Evolutionary conservation across 2,797 vertebrate species (phyloP).

Genomic region (Sebastes oblongus): DNA sequence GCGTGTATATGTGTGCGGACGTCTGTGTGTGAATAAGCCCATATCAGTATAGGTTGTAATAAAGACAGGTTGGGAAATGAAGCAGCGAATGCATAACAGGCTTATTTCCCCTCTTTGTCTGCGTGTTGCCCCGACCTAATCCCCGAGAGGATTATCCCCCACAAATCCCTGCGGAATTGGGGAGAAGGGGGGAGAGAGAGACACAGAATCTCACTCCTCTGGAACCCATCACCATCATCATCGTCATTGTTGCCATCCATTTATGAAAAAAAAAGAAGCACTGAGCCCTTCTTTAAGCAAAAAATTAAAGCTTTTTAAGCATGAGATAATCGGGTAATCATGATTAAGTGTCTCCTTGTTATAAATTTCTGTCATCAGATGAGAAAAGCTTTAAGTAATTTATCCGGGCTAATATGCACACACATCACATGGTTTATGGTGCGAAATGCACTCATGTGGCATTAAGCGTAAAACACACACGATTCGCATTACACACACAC

Average conservation of each 20-base stretch:
- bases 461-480: conserved; percentile 76
- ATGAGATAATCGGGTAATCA: conserved; percentile 76
- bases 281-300: conserved; percentile 57
- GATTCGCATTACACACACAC: conserved; percentile 60
- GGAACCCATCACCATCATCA: conserved; percentile 70
- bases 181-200: conserved; percentile 64
- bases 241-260: conserved; percentile 66
- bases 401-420: conserved; percentile 74
- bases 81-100: conserved; percentile 84
- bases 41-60: conserved; percentile 83
- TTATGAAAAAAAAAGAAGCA: conserved; percentile 51
- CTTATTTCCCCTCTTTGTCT: conserved; percentile 85
- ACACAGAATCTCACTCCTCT: conserved; percentile 68
- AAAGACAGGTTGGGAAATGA: conserved; percentile 85
- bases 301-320: conserved; percentile 74
- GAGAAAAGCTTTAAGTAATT: conserved; percentile 78
- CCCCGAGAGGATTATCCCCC: conserved; percentile 82
- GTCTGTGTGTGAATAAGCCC: conserved; percentile 75
- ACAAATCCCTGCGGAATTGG: conserved; percentile 82
- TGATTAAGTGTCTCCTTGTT: conserved; percentile 77
- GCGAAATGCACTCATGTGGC: conserved; percentile 74
- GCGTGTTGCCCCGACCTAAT: conserved; percentile 83
- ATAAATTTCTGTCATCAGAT: conserved; percentile 75
- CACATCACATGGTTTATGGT: conserved; percentile 77
- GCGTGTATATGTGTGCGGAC: conserved; percentile 50